Percentiles rank a stretch among this genome's conserved stretches.
Conservation (phyloP, 2,797 vertebrate species). For the Macropus fuliginosus region DNA sequence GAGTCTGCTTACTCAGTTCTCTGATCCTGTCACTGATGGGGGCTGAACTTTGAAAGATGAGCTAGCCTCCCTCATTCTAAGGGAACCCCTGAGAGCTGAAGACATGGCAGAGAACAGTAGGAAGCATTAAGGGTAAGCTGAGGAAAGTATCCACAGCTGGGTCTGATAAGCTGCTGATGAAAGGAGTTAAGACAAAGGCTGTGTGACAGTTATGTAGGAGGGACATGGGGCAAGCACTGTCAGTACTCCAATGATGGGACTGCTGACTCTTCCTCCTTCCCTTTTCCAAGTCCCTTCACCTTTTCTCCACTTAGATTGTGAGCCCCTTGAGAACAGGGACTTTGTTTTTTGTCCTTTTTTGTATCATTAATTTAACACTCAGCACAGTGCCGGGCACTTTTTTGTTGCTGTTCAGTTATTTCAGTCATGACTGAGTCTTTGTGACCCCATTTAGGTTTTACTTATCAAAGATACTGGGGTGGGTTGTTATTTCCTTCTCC, state of each 20-base stretch:
- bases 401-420: background rate
- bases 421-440: background rate
- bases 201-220: background rate
- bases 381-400: background rate
- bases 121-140: background rate
- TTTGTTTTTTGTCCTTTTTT: background rate
- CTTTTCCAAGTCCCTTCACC: background rate
- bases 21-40: background rate
- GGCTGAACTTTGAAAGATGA: background rate
- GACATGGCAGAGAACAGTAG: background rate
- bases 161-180: background rate
- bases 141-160: background rate
- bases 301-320: background rate
- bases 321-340: background rate
- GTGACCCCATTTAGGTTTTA: background rate
- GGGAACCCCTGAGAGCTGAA: background rate
- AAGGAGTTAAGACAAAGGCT: background rate
- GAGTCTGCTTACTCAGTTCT: background rate
- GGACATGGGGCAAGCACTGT: background rate
- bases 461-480: background rate
- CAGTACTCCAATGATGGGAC: background rate
- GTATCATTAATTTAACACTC: background rate
- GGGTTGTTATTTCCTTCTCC: background rate
- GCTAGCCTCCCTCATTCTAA: background rate
- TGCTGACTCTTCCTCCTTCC: background rate